A percentile compares a stretch with the other conserved stretches of the same genome.
These are phyloP conservation scores for Cyprinodon tularosa DNA, from an alignment of 2,113 vertebrate genomes.

Conservation along the genomic window DNA sequence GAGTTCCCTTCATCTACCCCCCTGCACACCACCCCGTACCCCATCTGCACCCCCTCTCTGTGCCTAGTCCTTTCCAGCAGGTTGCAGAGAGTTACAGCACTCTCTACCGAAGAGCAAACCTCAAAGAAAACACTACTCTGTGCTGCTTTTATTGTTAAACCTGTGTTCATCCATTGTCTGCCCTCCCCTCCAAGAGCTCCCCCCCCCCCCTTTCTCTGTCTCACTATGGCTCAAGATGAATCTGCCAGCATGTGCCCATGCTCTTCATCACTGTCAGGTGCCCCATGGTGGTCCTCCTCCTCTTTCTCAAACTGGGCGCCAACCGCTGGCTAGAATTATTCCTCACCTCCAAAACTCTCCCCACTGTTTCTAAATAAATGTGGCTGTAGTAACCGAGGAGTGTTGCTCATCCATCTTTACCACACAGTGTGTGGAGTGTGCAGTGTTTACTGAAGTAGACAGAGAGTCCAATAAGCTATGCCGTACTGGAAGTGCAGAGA, in stretches of 20 bases:
- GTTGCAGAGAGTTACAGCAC: conserved; percentile 46
- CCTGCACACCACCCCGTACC: not conserved
- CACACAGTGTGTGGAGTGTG: conserved; percentile 49
- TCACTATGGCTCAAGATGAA: conserved; percentile 81
- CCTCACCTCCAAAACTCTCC: conserved; percentile 85
- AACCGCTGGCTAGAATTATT: conserved; percentile 89
- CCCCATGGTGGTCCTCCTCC: conserved; percentile 85
- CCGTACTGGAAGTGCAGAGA: conserved; percentile 42
- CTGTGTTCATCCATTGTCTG: conserved; percentile 68
- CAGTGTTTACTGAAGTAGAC: conserved; percentile 64
- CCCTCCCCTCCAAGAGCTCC: conserved; percentile 47
- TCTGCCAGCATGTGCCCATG: conserved; percentile 82
- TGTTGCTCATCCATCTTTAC: conserved; percentile 88
- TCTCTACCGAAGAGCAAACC: conserved; percentile 54
- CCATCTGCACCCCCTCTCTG: conserved; percentile 7
- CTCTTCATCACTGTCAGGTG: conserved; percentile 87
- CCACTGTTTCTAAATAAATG: conserved; percentile 93
- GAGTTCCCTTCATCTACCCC: conserved; percentile 25
- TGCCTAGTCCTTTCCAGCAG: conserved; percentile 33
- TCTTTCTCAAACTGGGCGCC: conserved; percentile 86
- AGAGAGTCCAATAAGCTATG: conserved; percentile 64
- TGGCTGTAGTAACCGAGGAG: conserved; percentile 82
- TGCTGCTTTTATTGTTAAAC: conserved; percentile 72
- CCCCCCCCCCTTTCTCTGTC: conserved; percentile 32
- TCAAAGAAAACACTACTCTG: conserved; percentile 58